Base-by-base conservation (phyloP, 2,888 invertebrate genomes). In the Drosophila yooni region DNA sequence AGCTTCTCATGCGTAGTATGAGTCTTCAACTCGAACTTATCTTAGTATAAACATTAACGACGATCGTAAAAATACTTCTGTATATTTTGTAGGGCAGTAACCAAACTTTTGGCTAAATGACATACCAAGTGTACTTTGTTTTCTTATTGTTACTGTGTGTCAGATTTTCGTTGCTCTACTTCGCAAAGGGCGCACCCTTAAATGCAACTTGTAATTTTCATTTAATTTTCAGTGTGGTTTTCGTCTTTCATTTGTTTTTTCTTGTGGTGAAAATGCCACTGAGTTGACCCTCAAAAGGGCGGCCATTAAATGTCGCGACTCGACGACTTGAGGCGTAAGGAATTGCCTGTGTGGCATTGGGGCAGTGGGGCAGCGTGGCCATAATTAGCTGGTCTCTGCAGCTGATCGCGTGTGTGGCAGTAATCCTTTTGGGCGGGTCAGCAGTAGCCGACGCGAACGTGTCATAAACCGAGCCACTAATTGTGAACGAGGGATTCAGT, bases 301-400 rank as follows among this genome's bases (percentile, higher is more conserved):
- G 81, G 40, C 78, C 82, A 83, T 86, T 86, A 88, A 82, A 88
- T 88, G 88, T 88, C 82, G 83, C 85, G 83, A 69, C 66, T 63
- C 50, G 57, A 54, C 43, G 60, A 69, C 70, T 80, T 71, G 57
- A 70, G 75, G 76, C 72, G 50, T 52, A 70, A 71, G 80, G 80
- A 85, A 83, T 82, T 79, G 77, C 50, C 53, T 34, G 43, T 53
- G 43, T 40, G 57, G 53, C 60, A 52, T 50, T 51, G 59, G 60
- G 60, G 46, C 57, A 58, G 36, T 59, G 36, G 46, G 57, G 46
- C 50, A 60, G 68, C 27, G 54, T 63, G 56, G 53, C 46, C 53
- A 68, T 88, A 86, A 86, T 86, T 88, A 88, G 85, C 80, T 73
- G 63, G 70, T 64, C 76, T 70, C 58, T 74, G 82, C 51, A 69